phyloP scores from a whole-genome alignment of 2,797 vertebrate species.

The Sebastes wilsoni region DNA sequence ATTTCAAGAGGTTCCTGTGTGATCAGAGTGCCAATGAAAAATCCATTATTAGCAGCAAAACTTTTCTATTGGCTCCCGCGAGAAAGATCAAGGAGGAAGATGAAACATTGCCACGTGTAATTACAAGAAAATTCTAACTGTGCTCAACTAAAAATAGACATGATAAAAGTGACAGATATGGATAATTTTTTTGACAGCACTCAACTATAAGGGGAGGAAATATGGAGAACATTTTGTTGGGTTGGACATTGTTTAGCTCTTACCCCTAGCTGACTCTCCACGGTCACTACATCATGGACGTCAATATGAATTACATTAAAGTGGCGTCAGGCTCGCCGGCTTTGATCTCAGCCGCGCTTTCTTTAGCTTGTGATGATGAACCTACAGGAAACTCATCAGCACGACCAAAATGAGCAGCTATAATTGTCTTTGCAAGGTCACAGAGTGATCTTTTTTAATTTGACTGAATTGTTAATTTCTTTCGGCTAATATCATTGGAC shows the following conservation, averaged over 20 bases:
- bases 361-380: conserved; percentile 77
- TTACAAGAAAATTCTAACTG: conserved; percentile 62
- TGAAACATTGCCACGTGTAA: conserved; percentile 56
- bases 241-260: conserved; percentile 60
- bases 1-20: conserved; percentile 16
- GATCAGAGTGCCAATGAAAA: conserved; percentile 27
- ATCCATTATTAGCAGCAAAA: conserved; percentile 59
- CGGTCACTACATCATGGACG: conserved; percentile 60
- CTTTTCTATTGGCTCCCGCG: conserved; percentile 41
- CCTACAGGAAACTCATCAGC: conserved; percentile 75
- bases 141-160: conserved; percentile 60
- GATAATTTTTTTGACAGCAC: conserved; percentile 73
- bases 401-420: conserved; percentile 58
- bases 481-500: conserved; percentile 69
- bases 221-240: conserved; percentile 25
- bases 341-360: conserved; percentile 71
- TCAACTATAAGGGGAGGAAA: conserved; percentile 36
- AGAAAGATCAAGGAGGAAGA: conserved; percentile 45
- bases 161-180: conserved; percentile 51
- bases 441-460: conserved; percentile 70
- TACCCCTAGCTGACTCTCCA: conserved; percentile 44
- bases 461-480: conserved; percentile 68
- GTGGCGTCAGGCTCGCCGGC: conserved; percentile 46
- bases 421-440: conserved; percentile 82
- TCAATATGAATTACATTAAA: conserved; percentile 69